These are phyloP conservation scores for Rhagophthalmus giganteus DNA, from an alignment of 2,888 invertebrate species.

Conservation along the genomic window DNA sequence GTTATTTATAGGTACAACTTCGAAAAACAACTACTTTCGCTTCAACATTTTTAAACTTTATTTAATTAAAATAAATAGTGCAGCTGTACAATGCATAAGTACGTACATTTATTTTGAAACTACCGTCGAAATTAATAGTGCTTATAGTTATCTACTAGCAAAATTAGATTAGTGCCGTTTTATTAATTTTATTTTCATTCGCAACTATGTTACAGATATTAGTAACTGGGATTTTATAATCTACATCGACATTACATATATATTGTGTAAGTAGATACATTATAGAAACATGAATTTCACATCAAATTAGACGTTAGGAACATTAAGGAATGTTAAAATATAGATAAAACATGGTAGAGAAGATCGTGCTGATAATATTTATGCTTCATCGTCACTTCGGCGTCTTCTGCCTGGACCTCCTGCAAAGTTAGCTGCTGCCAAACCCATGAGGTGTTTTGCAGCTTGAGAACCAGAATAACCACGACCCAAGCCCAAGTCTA, in stretches of 20 bases:
- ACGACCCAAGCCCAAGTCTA: slow-evolving; percentile 84
- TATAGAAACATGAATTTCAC: background rate
- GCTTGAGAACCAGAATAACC: slow-evolving; percentile 89
- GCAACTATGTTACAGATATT: background rate
- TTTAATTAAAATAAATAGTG: background rate
- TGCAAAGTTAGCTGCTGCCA: slow-evolving; percentile 87
- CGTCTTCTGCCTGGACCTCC: slow-evolving; percentile 88
- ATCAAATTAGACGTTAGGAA: background rate
- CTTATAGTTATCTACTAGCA: background rate
- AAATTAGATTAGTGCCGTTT: background rate
- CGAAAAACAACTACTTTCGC: too few relatives aligned
- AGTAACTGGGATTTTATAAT: background rate
- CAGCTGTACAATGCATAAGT: background rate
- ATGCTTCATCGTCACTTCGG: slow-evolving; percentile 60
- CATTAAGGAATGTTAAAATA: background rate
- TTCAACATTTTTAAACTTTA: background rate
- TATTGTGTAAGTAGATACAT: background rate
- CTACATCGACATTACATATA: background rate
- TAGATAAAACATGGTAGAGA: background rate
- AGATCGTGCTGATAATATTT: slow-evolving; percentile 21
- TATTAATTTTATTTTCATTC: background rate
- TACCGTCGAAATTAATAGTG: background rate
- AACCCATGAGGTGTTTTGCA: slow-evolving; percentile 88
- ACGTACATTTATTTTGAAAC: background rate
- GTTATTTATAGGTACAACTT: too few relatives aligned